Evolutionary conservation across 2,797 vertebrate genomes (phyloP), one percentile per base, ranked within the genome.

Genomic region (Bufotes viridis): DNA sequence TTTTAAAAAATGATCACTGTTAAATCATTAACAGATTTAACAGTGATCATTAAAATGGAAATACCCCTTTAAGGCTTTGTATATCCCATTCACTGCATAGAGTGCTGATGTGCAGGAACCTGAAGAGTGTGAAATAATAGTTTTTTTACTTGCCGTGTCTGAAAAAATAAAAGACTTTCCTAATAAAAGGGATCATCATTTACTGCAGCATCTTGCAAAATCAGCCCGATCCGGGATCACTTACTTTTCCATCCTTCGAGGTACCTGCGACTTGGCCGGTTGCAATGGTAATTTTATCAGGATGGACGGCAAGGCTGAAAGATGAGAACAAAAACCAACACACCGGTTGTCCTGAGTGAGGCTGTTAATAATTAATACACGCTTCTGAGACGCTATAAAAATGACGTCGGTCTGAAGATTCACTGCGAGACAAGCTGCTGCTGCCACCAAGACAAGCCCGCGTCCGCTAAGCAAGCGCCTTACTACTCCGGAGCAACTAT

Each of bases 271-370:
- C 98, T 93, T 99, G 98, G 87, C 98, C 98, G 8, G 98, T 99
- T 93, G 98, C 98, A 95, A 99, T 98, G 90, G 98, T 99, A 94
- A 99, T 99, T 94, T 97, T 98, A 93, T 99, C 98, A 18, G 98
- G 98, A 92, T 99, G 98, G 92, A 99, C 96, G 18, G 98, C 97
- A 88, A 99, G 96, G 95, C 98, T 99, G 78, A 51, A 90, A 91
- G 86, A 92, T 78, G 91, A 90, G 9, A 13, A 51, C 12, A 65
- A 51, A 65, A 14, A 81, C 11, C 7, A 22, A 69, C 5, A 88
- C 72, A 90, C 72, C 81, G 26, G 51, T 88, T 70, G 34, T 63
- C n/a, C 42, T 67, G 58, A 82, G 49, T 49, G 29, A 86, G 60
- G 69, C 15, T 14, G 34, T 86, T 57, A 76, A 82, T 89, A 67